Base-by-base conservation (phyloP, 2,888 invertebrate species). In the Thelaira solivaga region DNA sequence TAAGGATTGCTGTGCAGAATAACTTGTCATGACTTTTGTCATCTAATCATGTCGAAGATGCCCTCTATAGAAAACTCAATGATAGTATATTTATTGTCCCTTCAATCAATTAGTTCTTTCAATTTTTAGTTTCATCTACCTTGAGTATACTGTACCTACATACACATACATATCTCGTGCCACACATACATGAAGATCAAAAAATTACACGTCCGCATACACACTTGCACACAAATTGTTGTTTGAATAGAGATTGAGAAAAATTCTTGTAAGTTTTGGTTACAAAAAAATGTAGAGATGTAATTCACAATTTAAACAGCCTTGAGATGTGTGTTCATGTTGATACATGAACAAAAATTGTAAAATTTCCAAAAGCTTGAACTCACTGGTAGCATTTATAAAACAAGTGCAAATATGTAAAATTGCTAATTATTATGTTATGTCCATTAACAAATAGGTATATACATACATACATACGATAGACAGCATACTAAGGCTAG, bases 271-370 rank as follows among this genome's bases (percentile, higher is more conserved):
- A 57, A 24, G 13, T 13, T 68, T 45, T 47, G 18, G 0, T n/a
- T n/a, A n/a, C n/a, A 39, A 13, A 59, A 39, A 39, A 39, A 39
- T n/a, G n/a, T n/a, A n/a, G n/a, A 71, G 36, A 62, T 71, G 43
- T 62, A 61, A 43, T 62, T 71, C 26, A 26, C 3, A 55, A n/a
- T n/a, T n/a, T n/a, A n/a, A 45, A 53, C 34, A 45, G 36, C 71
- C 71, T 72, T 72, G 41, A 31, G 43, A 2, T 8, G 13, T 10
- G 7, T 59, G 7, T 6, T 13, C 41, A 11, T 8, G 4, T n/a
- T 5, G 4, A n/a, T 4, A 13, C n/a, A 39, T 10, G 5, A 39
- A 7, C 31, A 7, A 31, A 31, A 31, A 31, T 31, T 2, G 8
- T 31, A 8, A 31, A n/a, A n/a, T 1, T 11, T 18, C 1, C 31